Evolutionary conservation across 2,113 vertebrate genomes (phyloP), one percentile per base, ranked within the genome.

Genomic region (Paracanthobrama guichenoti): DNA sequence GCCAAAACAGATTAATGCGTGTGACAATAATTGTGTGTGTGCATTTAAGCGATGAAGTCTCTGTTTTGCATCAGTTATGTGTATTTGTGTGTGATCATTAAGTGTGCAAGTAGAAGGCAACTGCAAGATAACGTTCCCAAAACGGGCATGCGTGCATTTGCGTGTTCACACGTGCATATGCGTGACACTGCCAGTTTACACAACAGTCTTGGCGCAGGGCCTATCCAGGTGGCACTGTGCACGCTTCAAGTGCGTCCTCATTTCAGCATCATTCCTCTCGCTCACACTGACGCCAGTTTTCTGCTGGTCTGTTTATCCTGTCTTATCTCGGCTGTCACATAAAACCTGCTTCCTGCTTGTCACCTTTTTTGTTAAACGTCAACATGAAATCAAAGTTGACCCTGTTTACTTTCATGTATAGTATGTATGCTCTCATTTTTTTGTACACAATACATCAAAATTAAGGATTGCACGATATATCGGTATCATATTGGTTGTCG

Each of bases 211-310:
- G 92, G 91, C 91, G 26, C 77, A 3, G 55, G 14, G 84, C 90
- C 90, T 71, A 82, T 88, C 83, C 90, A 92, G 90, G 91, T 91
- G 91, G 86, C 88, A 64, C 78, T 28, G 83, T 82, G 85, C 90
- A 87, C 87, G 86, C 88, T 91, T 91, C 85, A 87, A 48, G 77
- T 77, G 82, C 66, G 86, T 89, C 89, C 89, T 90, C 84, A 73
- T 85, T 92, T 89, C 88, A 18, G 81, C 60, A 71, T 87, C 88
- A 91, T 92, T 91, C 91, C 80, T 91, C 89, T 90, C 87, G 88
- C 90, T 72, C 18, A 66, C 22, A 64, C 28, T 22, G 74, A 78
- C 79, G 84, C 72, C 18, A 64, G 57, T 82, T 60, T 84, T 77
- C 53, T 57, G 72, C 31, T 62, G 64, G 24, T 64, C 67, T 72